phyloP scores from a whole-genome alignment of 1,140 invertebrate genomes.

The Drosophila simulans region DNA sequence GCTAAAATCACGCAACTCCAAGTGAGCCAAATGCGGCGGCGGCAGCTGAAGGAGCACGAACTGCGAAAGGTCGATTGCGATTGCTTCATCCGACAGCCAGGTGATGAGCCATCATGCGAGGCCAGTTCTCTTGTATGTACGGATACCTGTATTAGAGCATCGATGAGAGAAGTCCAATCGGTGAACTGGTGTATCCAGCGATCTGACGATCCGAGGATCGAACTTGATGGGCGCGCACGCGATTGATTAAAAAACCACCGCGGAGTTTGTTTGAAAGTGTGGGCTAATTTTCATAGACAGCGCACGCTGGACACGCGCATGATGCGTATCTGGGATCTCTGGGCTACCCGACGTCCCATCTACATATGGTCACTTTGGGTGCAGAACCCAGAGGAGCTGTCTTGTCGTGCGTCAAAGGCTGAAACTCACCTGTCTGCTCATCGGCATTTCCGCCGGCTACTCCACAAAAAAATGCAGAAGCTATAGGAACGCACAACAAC shows the following conservation, averaged over 20 bases:
- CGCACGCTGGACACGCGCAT: constrained; percentile 72
- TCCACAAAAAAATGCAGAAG: background rate
- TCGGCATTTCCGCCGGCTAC: constrained; percentile 71
- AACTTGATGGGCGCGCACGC: constrained; percentile 56
- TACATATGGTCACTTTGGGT: background rate
- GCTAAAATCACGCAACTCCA: constrained; percentile 80
- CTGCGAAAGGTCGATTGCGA: constrained; percentile 54
- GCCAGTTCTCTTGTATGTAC: constrained; percentile 42
- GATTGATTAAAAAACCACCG: constrained; percentile 66
- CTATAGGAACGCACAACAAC: constrained; percentile 50
- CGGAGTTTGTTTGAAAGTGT: constrained; percentile 12
- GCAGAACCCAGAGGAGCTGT: background rate
- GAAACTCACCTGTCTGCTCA: constrained; percentile 68
- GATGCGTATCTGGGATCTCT: constrained; percentile 40
- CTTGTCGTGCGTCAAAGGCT: constrained; percentile 46
- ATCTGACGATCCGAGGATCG: constrained; percentile 9
- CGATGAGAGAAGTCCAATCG: constrained; percentile 21
- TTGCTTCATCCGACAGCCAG: constrained; percentile 83
- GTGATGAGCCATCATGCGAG: constrained; percentile 76
- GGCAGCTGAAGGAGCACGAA: constrained; percentile 28
- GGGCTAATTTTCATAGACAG: constrained; percentile 72
- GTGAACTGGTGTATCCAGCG: constrained; percentile 1
- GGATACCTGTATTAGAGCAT: constrained; percentile 65
- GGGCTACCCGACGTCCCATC: constrained; percentile 13
- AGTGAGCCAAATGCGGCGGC: constrained; percentile 38